Percentiles rank a stretch among this genome's conserved stretches.
Conservation (phyloP, 2,888 invertebrate genomes). For the Lasioglossum pauxillum region DNA sequence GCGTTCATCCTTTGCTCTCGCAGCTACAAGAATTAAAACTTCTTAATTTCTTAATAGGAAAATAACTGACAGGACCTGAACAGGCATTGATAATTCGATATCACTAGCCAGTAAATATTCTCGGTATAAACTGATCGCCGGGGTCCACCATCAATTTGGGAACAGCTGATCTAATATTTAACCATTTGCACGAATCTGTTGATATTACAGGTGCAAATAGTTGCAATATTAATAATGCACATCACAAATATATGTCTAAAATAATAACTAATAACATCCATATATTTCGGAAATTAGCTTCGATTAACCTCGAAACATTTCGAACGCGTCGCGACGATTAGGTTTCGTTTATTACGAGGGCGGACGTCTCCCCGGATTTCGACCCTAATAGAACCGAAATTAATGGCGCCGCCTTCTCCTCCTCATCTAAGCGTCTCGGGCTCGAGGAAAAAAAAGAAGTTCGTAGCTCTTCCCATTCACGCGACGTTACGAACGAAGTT, state of each 20-base stretch:
- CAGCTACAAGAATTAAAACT: too few species aligned
- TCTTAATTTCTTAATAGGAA: too few species aligned
- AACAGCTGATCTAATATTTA: background rate
- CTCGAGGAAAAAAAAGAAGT: background rate
- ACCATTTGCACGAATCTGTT: background rate
- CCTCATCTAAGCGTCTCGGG: background rate
- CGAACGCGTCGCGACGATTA: too few species aligned
- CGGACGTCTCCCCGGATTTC: background rate
- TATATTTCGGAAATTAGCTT: background rate
- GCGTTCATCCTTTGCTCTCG: too few species aligned
- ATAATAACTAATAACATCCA: background rate
- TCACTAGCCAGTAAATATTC: too few species aligned
- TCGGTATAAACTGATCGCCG: background rate
- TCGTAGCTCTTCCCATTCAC: constrained; percentile 29
- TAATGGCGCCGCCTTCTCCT: background rate
- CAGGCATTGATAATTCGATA: too few species aligned
- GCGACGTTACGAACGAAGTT: constrained; percentile 43
- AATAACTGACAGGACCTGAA: too few species aligned
- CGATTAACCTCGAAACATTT: background rate
- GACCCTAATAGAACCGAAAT: background rate
- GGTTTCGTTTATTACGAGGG: background rate
- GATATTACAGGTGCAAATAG: background rate
- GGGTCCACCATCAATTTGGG: background rate
- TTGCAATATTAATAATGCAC: background rate
- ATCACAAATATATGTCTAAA: background rate